Evolutionary conservation across 2,113 vertebrate genomes (phyloP).

Genomic region (Nothoprocta pentlandii): DNA sequence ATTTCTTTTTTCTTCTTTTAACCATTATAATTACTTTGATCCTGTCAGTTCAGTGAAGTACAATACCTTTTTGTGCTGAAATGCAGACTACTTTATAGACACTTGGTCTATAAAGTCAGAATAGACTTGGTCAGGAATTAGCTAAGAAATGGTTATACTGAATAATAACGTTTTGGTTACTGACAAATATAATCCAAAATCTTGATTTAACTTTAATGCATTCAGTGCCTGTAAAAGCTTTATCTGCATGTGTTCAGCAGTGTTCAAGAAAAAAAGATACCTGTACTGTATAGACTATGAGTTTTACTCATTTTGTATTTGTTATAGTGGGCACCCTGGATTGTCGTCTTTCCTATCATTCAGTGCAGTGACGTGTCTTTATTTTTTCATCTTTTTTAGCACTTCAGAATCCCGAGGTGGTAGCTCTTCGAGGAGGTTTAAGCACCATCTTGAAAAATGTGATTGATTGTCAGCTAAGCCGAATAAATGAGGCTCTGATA

Average conservation of each 20-base stretch:
- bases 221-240: background rate
- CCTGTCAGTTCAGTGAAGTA: background rate
- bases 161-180: background rate
- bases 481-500: conserved; percentile 98
- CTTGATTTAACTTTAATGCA: fast-evolving
- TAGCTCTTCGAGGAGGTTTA: conserved; percentile 93
- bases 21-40: background rate
- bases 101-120: background rate
- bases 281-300: background rate
- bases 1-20: background rate
- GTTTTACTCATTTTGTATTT: background rate
- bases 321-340: background rate
- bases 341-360: background rate
- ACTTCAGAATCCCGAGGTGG: conserved; percentile 96
- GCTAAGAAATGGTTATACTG: background rate
- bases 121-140: background rate
- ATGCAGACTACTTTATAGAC: background rate
- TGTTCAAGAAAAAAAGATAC: background rate
- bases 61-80: background rate
- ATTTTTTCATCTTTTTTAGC: conserved; percentile 75
- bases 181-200: background rate
- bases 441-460: conserved; percentile 97
- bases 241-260: fast-evolving
- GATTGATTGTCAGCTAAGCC: conserved; percentile 96
- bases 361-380: background rate